Evolutionary conservation across 2,888 invertebrate genomes (phyloP).

Genomic region (Eupithecia vulgata): DNA sequence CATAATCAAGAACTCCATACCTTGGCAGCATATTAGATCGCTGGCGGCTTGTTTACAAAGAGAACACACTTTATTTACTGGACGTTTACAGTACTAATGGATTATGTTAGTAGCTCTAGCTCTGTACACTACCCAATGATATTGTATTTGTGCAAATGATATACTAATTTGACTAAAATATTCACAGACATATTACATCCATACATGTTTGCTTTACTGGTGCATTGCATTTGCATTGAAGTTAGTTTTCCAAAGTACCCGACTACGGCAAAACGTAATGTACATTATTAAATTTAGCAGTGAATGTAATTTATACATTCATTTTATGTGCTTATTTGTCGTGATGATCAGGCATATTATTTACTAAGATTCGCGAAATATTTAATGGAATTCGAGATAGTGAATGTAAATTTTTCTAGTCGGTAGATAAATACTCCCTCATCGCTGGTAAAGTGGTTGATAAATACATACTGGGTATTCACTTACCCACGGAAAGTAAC

Average conservation of each 20-base stretch:
- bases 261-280: not conserved
- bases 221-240: slow-evolving; percentile 22
- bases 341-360: not conserved
- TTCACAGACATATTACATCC: slow-evolving; percentile 15
- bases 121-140: slow-evolving; percentile 27
- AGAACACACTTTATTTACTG: slow-evolving; percentile 63
- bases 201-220: slow-evolving; percentile 15
- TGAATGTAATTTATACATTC: not conserved
- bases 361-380: not conserved
- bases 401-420: not conserved
- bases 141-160: slow-evolving; percentile 30
- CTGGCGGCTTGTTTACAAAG: slow-evolving; percentile 81
- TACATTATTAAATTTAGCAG: not conserved
- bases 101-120: slow-evolving; percentile 36
- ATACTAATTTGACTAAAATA: slow-evolving; percentile 21
- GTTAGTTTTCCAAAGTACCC: slow-evolving; percentile 24
- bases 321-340: not conserved
- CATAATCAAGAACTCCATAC: slow-evolving; percentile 63
- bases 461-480: slow-evolving; percentile 1
- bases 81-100: slow-evolving; percentile 40
- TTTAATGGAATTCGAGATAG: not conserved
- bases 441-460: not conserved
- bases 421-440: not conserved
- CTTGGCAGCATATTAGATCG: slow-evolving; percentile 84
- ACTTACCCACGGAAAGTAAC: not conserved